These are phyloP conservation scores for Drosophila truncata DNA, from an alignment of 1,140 invertebrate genomes.

Conservation along the genomic window DNA sequence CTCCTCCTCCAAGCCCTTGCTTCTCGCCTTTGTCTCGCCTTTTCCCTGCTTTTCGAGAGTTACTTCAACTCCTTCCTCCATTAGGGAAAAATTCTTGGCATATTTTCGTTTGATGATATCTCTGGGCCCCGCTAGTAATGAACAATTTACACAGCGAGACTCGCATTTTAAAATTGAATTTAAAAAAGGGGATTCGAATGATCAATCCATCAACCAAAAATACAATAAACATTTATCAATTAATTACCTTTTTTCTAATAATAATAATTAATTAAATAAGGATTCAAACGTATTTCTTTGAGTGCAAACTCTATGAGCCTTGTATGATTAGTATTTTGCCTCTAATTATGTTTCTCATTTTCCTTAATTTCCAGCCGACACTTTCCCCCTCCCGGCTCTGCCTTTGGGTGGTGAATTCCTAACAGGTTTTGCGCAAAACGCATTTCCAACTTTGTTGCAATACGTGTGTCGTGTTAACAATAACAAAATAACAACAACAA, in stretches of 20 bases:
- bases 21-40: neutral
- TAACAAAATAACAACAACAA: constrained; percentile 37
- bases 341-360: constrained; percentile 54
- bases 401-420: constrained; percentile 32
- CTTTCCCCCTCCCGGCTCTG: neutral
- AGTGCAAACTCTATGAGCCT: constrained; percentile 11
- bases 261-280: neutral
- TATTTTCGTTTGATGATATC: constrained; percentile 68
- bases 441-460: constrained; percentile 52
- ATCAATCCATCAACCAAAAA: neutral
- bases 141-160: constrained; percentile 16
- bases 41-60: constrained; percentile 6
- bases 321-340: constrained; percentile 34
- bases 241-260: neutral
- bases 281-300: neutral
- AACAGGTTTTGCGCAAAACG: constrained; percentile 52
- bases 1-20: neutral
- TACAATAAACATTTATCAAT: neutral
- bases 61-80: constrained; percentile 38
- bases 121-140: constrained; percentile 16
- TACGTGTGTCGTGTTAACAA: constrained; percentile 48
- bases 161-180: neutral
- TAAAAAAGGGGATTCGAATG: neutral
- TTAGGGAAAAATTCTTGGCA: constrained; percentile 62
- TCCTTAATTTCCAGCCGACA: constrained; percentile 36